A percentile compares a stretch with the other conserved stretches of the same genome.
phyloP scores from a whole-genome alignment of 92 coral and sea anemone species.

The Porites divaricata region DNA sequence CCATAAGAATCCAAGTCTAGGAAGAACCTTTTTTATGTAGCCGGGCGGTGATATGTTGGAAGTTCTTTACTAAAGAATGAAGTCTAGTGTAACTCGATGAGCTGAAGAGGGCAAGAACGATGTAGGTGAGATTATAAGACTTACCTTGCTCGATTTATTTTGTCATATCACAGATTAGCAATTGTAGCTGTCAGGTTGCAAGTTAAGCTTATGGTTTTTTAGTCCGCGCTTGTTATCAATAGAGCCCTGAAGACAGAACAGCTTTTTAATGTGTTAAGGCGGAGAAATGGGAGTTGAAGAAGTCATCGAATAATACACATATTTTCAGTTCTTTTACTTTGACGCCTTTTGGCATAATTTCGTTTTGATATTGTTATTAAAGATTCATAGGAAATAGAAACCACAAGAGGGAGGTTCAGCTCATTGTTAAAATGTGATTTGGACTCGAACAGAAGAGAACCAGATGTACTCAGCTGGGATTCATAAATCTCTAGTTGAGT shows the following conservation, averaged over 20 bases:
- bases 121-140: not conserved
- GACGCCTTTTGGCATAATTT: conserved; percentile 8
- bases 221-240: not conserved
- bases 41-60: too few species aligned
- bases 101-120: not conserved
- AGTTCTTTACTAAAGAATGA: too few species aligned
- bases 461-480: conserved; percentile 2
- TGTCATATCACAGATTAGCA: not conserved
- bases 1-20: not conserved
- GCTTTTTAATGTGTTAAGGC: conserved; percentile 16
- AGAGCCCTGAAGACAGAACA: not conserved
- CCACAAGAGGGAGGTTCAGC: conserved; percentile 1
- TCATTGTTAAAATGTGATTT: not conserved
- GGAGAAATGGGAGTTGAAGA: not conserved
- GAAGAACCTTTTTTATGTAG: not conserved
- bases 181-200: not conserved
- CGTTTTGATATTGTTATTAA: conserved; percentile 36
- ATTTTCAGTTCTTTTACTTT: not conserved
- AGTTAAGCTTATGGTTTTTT: not conserved
- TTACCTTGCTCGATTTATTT: conserved; percentile 1
- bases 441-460: not conserved
- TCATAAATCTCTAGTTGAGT: not conserved
- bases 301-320: not conserved
- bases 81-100: conserved; percentile 1
- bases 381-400: conserved; percentile 24